Conservation (phyloP, 2,797 vertebrate species). For the Smutsia gigantea region DNA sequence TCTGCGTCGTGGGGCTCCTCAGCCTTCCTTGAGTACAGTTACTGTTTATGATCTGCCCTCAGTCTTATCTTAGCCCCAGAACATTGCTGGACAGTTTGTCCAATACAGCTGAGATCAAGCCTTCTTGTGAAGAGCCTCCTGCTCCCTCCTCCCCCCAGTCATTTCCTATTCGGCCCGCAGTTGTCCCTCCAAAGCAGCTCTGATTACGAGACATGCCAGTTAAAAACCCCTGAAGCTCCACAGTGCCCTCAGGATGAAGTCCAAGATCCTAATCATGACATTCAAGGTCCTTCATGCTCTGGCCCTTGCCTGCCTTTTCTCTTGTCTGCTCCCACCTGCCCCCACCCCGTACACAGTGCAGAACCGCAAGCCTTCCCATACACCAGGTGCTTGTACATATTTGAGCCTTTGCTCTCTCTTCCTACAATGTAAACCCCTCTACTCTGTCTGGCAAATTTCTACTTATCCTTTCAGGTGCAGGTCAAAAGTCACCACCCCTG, state of each 20-base stretch:
- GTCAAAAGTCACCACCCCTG: neutral
- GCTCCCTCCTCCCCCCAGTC: neutral
- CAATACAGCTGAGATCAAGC: neutral
- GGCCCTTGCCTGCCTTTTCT: neutral
- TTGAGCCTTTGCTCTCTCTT: neutral
- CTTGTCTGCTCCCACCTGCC: neutral
- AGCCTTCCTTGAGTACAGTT: neutral
- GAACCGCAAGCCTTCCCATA: neutral
- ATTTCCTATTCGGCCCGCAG: neutral
- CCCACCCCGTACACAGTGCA: too few relatives aligned
- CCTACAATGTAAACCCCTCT: neutral
- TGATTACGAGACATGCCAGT: neutral
- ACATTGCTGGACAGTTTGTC: neutral
- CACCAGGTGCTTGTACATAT: fast-evolving
- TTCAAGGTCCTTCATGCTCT: neutral
- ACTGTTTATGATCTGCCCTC: neutral
- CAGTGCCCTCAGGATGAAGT: neutral
- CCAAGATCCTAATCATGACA: neutral
- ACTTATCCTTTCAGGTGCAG: neutral
- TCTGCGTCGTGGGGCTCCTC: neutral
- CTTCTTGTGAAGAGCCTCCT: neutral
- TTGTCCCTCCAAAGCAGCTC: neutral
- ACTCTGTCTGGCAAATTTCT: neutral
- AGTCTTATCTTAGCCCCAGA: neutral
- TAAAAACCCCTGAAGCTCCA: neutral